Conservation (phyloP, 2,888 invertebrate genomes). For the Lepidochrysops patricia region DNA sequence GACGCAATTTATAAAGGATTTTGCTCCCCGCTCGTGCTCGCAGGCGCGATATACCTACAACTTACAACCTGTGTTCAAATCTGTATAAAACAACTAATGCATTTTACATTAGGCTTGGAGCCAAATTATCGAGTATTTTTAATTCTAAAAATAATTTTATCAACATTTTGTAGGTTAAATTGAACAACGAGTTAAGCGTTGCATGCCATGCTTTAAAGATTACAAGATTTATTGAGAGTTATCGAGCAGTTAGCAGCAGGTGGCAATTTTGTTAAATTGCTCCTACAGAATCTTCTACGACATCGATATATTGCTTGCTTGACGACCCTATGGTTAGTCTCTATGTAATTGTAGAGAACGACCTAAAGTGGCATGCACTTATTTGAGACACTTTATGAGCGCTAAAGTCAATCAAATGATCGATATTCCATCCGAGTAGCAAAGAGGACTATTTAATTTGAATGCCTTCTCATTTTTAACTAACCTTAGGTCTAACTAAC, state of each 20-base stretch:
- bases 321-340: neutral
- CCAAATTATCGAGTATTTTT: slow-evolving; percentile 16
- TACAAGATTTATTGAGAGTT: neutral
- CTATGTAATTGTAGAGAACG: neutral
- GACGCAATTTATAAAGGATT: slow-evolving; percentile 3
- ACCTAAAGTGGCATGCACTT: neutral
- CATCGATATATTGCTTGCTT: neutral
- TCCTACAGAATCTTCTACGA: neutral
- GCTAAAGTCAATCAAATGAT: no score
- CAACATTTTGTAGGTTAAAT: neutral
- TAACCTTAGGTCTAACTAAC: no score
- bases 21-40: neutral
- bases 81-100: slow-evolving; percentile 13
- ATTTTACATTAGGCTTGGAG: slow-evolving; percentile 15
- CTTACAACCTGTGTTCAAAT: neutral
- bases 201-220: neutral
- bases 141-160: slow-evolving; percentile 12
- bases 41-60: neutral
- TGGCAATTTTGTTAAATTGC: neutral
- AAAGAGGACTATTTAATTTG: neutral
- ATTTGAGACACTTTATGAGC: no score
- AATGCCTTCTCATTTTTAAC: neutral
- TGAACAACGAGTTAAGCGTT: neutral
- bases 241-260: neutral
- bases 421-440: neutral